phyloP scores from a whole-genome alignment of 2,888 invertebrate species.

The Acanthococcus lagerstroemiae region DNA sequence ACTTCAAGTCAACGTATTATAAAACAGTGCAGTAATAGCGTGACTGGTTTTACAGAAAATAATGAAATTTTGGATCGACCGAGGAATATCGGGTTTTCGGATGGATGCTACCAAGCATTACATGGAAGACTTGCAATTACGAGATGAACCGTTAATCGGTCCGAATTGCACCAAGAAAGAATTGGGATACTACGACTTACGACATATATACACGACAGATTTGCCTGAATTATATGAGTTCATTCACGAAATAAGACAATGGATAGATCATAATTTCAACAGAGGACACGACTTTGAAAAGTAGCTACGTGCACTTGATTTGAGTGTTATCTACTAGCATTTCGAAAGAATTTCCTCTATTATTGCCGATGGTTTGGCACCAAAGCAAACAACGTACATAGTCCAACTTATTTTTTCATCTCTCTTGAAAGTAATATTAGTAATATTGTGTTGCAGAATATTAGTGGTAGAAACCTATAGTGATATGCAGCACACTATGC shows the following conservation, averaged over 20 bases:
- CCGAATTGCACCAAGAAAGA: background rate
- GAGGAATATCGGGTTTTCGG: constrained; percentile 28
- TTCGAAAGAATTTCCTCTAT: too few species aligned
- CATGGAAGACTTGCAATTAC: constrained; percentile 2
- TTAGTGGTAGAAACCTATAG: constrained; percentile 25
- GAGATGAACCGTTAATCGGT: constrained; percentile 18
- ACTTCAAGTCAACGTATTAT: too few species aligned
- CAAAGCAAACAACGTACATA: too few species aligned
- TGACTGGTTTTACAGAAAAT: constrained; percentile 24
- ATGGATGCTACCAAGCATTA: constrained; percentile 30
- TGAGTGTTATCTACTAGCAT: too few species aligned
- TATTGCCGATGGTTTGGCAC: too few species aligned
- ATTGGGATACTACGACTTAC: background rate
- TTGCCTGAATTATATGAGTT: constrained; percentile 23
- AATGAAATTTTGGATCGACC: constrained; percentile 28
- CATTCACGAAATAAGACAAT: constrained; percentile 10
- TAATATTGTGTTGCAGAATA: too few species aligned
- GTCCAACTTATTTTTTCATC: too few species aligned
- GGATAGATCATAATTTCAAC: background rate
- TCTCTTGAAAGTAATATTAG: too few species aligned
- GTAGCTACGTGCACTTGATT: too few species aligned
- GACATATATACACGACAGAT: constrained; percentile 25
- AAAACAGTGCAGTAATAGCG: too few species aligned
- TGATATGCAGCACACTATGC: background rate
- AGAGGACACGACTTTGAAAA: background rate